Evolutionary conservation across 2,797 vertebrate species (phyloP).

Genomic region (Remorina albescens): DNA sequence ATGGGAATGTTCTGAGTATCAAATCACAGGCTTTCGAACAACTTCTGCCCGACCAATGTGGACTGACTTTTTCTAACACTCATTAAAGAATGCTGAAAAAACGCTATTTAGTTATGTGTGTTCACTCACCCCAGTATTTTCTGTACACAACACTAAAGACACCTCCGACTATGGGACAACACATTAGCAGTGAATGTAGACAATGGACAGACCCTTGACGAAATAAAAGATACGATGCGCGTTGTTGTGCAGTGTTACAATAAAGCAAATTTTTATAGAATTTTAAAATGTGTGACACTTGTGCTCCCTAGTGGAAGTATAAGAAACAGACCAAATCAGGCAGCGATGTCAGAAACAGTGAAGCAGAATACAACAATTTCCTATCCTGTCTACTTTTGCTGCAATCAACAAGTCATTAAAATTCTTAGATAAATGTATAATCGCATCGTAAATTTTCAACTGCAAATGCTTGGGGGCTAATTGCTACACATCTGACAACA

Average conservation of each 20-base stretch:
- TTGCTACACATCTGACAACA: background rate
- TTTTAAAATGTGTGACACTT: background rate
- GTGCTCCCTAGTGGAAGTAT: background rate
- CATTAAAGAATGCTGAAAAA: conserved; percentile 22
- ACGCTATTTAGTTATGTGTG: conserved; percentile 18
- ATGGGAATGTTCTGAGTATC: conserved; percentile 71
- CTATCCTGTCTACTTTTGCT: background rate
- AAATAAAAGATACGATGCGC: background rate
- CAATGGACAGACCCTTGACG: background rate
- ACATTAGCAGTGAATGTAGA: background rate
- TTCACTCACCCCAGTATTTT: conserved; percentile 19
- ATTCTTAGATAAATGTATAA: background rate
- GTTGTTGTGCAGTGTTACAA: no score
- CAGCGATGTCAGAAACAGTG: background rate
- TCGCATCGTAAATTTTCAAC: background rate
- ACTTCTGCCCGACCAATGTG: background rate
- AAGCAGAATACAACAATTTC: background rate
- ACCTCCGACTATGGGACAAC: background rate
- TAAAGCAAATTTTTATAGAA: background rate
- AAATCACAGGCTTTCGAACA: conserved; percentile 12
- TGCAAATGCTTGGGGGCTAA: background rate
- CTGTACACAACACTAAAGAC: background rate
- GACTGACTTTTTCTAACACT: conserved; percentile 64
- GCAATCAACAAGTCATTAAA: background rate
- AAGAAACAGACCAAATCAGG: background rate